Evolutionary conservation across 1,140 invertebrate species (phyloP), one percentile per base, ranked within the genome.

Genomic region (Aradophagus sp.): DNA sequence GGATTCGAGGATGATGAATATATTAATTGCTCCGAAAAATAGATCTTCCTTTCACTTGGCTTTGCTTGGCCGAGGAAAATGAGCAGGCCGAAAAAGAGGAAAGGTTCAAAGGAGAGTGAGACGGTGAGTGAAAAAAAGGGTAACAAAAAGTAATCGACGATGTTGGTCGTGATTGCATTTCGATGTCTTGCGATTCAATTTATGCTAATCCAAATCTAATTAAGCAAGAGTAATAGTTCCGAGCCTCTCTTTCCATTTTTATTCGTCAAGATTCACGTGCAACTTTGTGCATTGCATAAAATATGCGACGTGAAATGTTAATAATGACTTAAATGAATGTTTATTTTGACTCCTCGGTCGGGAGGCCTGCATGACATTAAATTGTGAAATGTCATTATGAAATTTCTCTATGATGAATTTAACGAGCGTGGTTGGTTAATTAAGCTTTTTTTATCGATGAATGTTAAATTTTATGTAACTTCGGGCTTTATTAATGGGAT

Each of bases 21-120:
- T 38, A 58, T 62, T 52, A 56, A 69, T 62, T 62, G 29, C 19
- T 15, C 16, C 50, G 27, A 52, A 63, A 70, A 63, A 62, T 56
- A 23, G 58, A 61, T 29, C 48, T 34, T 17, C 17, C 42, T 39
- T 55, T 47, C 41, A 48, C 41, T 2, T 19, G 27, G 8, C 4
- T 5, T 52, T 15, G 12, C 2, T 17, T 12, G 11, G 2, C 11
- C 0, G 10, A 16, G 10, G 17, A 11, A 11, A 8, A 5, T 6
- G 2, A 26, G 11, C 1, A 14, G 32, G n/a, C 15, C 11, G 0
- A 32, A n/a, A 26, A 35, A 45, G 19, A 38, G 19, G n/a, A n/a
- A n/a, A n/a, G n/a, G n/a, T n/a, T n/a, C n/a, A n/a, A n/a, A n/a
- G n/a, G n/a, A n/a, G n/a, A n/a, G n/a, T n/a, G n/a, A n/a, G n/a